These are phyloP conservation scores for Drosophila sechellia DNA, from an alignment of 1,140 invertebrate genomes.

Conservation along the genomic window DNA sequence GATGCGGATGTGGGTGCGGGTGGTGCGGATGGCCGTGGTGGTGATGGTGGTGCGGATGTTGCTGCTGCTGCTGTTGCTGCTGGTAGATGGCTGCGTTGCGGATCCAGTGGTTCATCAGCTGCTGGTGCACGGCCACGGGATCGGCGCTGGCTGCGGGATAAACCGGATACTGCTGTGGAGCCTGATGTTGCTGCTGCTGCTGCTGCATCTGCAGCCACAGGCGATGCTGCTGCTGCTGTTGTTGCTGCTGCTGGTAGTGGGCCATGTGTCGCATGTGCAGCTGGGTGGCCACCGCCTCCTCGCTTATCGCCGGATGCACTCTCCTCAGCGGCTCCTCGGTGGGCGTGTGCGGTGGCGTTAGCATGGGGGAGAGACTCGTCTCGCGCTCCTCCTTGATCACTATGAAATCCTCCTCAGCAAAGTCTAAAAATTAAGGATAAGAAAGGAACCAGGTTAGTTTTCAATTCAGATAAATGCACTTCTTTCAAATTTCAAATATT, in stretches of 20 bases:
- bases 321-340: conserved; percentile 85
- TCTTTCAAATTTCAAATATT: no score
- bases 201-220: conserved; percentile 73
- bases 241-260: conserved; percentile 70
- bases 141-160: conserved; percentile 78
- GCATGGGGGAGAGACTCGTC: conserved; percentile 86
- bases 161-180: conserved; percentile 60
- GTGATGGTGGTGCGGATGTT: conserved; percentile 58
- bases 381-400: conserved; percentile 88
- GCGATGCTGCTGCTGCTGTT: conserved; percentile 69
- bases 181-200: conserved; percentile 57
- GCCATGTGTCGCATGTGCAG: conserved; percentile 74
- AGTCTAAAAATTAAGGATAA: conserved; percentile 42
- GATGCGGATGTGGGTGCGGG: conserved; percentile 56
- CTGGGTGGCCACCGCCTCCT: conserved; percentile 67
- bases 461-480: not conserved
- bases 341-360: conserved; percentile 90
- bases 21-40: conserved; percentile 44
- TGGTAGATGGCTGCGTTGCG: conserved; percentile 89
- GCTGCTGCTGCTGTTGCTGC: conserved; percentile 84
- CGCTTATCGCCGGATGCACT: conserved; percentile 68
- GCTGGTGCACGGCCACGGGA: conserved; percentile 84
- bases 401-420: conserved; percentile 85
- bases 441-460: conserved; percentile 16
- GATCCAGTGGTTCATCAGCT: conserved; percentile 90